phyloP scores from a whole-genome alignment of 2,888 invertebrate genomes.

The Spodoptera exigua region DNA sequence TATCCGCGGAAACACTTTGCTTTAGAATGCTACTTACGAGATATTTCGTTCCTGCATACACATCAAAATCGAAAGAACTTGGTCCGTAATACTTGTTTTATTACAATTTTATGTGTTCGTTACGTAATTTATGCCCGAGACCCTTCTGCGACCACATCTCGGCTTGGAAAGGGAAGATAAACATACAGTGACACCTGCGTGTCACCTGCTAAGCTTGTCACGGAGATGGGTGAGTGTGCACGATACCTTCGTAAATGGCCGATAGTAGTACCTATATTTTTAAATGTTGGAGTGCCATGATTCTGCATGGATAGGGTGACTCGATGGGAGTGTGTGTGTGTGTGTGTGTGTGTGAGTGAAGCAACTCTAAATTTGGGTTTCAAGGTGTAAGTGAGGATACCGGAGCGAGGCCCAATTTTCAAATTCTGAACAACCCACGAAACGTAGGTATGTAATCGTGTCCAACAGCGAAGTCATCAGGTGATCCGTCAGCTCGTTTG shows the following conservation, averaged over 20 bases:
- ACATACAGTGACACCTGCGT: constrained; percentile 18
- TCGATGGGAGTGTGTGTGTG: no score
- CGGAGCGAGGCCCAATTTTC: not conserved
- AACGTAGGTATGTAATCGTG: no score
- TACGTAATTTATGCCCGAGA: constrained; percentile 38
- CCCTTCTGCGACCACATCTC: constrained; percentile 30
- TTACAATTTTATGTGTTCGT: constrained; percentile 45
- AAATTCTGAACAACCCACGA: no score
- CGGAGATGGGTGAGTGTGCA: constrained; percentile 1
- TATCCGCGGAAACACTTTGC: constrained; percentile 11
- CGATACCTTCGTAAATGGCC: not conserved
- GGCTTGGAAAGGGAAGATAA: constrained; percentile 17
- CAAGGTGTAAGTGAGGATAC: no score
- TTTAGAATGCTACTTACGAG: constrained; percentile 21
- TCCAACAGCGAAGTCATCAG: no score
- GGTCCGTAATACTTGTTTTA: constrained; percentile 49
- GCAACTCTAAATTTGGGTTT: no score
- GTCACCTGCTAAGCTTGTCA: constrained; percentile 13
- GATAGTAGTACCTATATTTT: no score
- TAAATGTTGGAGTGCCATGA: no score
- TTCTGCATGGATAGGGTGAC: no score
- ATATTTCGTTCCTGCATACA: constrained; percentile 39
- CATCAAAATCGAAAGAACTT: constrained; percentile 30
- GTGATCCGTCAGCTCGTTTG: no score
- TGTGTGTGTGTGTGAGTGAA: no score